phyloP scores from a whole-genome alignment of 2,888 invertebrate species.

The Lamellibrachia columna region DNA sequence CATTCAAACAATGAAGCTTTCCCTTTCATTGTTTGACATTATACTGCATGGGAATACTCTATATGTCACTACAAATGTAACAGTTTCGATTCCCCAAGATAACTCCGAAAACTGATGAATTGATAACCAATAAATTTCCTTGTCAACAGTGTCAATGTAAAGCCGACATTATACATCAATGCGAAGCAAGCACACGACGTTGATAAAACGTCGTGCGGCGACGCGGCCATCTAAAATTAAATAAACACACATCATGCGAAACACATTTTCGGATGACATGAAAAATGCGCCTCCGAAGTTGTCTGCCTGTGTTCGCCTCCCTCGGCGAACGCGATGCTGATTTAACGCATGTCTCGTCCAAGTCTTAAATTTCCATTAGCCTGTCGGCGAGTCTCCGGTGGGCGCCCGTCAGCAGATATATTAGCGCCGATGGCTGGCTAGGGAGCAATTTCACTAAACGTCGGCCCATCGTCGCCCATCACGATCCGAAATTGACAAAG shows the following conservation, averaged over 20 bases:
- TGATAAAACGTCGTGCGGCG: background rate
- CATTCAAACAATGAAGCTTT: no score
- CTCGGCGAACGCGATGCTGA: background rate
- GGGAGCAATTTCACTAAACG: conserved; percentile 12
- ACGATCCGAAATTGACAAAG: conserved; percentile 5
- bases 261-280: conserved; percentile 9
- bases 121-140: background rate
- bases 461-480: background rate
- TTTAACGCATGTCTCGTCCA: background rate
- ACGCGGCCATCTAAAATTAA: background rate
- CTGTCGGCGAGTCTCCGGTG: background rate
- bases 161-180: background rate
- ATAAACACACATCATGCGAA: background rate
- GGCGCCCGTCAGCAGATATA: background rate
- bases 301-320: background rate
- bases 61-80: background rate
- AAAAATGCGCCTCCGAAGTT: background rate
- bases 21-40: background rate
- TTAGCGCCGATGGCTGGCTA: background rate
- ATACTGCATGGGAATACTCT: background rate
- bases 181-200: background rate
- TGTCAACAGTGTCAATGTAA: background rate
- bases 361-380: conserved; percentile 16
- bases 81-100: background rate
- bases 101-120: background rate